These are phyloP conservation scores for Sphaeramia orbicularis DNA, from an alignment of 2,797 vertebrate genomes.

Conservation along the genomic window DNA sequence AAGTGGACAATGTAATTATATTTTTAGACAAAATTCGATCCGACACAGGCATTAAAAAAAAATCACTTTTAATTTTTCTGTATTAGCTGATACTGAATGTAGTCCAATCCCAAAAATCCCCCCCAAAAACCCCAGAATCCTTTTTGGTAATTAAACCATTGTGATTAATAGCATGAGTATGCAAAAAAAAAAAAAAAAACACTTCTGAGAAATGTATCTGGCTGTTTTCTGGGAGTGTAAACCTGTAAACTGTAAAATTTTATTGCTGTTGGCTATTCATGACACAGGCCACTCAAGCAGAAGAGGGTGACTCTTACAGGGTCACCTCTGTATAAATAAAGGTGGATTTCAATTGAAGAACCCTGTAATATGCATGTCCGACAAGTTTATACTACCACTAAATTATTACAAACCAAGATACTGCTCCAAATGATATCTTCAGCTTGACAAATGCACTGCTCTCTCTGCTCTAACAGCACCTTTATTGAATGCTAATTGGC, in stretches of 20 bases:
- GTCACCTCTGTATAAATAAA: too few relatives aligned
- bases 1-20: background rate
- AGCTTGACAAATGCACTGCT: slow-evolving; percentile 57
- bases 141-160: background rate
- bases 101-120: background rate
- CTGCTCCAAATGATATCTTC: slow-evolving; percentile 28
- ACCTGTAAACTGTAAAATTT: too few relatives aligned
- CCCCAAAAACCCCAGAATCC: background rate
- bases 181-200: background rate
- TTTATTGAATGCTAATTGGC: slow-evolving; percentile 69
- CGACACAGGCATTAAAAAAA: slow-evolving; percentile 3
- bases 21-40: background rate
- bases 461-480: slow-evolving; percentile 45
- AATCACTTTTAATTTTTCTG: background rate
- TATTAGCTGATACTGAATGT: background rate
- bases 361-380: background rate
- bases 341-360: background rate
- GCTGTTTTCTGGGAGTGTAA: background rate
- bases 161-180: slow-evolving; percentile 3
- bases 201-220: too few relatives aligned
- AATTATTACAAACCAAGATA: slow-evolving; percentile 21
- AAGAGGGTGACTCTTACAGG: too few relatives aligned
- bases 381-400: background rate
- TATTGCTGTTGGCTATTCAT: too few relatives aligned
- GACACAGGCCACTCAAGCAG: too few relatives aligned